These are phyloP conservation scores for Cranoglanis bouderius DNA, from an alignment of 2,113 vertebrate species.

Conservation along the genomic window DNA sequence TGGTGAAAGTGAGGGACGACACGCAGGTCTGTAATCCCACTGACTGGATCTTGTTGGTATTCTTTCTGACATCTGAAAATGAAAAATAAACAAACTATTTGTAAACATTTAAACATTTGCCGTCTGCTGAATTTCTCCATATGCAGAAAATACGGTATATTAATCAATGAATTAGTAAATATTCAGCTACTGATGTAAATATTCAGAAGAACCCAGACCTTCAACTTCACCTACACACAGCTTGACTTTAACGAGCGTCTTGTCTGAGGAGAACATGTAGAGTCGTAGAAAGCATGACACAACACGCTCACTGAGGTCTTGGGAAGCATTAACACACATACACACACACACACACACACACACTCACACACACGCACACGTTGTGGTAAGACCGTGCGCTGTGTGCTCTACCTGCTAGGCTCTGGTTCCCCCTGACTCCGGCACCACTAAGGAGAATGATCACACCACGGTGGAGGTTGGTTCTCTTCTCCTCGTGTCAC, in stretches of 20 bases:
- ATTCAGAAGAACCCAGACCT: not conserved
- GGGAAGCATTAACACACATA: not conserved
- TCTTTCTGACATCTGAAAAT: not conserved
- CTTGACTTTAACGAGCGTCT: not conserved
- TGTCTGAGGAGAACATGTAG: not conserved
- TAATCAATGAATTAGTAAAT: not conserved
- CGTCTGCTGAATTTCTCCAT: not conserved
- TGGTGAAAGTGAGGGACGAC: constrained; percentile 66
- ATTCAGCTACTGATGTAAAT: not conserved
- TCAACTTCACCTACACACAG: not conserved
- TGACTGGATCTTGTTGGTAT: not conserved
- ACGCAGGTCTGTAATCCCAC: constrained; percentile 62
- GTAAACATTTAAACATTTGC: not conserved
- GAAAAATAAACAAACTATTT: not conserved
- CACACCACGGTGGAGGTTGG: constrained; percentile 68
- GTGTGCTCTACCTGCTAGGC: constrained; percentile 66
- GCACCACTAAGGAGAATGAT: constrained; percentile 54
- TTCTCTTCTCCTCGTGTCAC: constrained; percentile 49
- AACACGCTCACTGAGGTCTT: constrained; percentile 8
- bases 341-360: constrained; percentile 4
- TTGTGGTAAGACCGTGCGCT: constrained; percentile 46
- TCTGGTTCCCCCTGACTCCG: constrained; percentile 67
- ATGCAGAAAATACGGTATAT: not conserved
- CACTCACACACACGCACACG: not conserved
- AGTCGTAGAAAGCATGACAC: constrained; percentile 22